Base-by-base conservation (phyloP, 2,888 invertebrate species). In the Drosophila siamana region DNA sequence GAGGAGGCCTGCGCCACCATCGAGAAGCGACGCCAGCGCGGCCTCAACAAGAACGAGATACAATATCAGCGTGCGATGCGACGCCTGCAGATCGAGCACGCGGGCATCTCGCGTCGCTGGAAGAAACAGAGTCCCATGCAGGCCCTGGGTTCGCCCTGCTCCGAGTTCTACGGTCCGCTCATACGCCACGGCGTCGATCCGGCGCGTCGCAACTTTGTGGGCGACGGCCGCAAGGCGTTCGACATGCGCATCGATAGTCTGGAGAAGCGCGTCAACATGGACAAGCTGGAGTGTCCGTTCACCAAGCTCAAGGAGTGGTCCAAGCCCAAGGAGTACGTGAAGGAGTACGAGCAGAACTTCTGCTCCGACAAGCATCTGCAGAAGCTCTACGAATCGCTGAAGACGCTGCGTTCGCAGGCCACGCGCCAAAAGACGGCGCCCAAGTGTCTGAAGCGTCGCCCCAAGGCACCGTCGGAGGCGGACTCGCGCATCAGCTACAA, bases 121-220 rank as follows among this genome's bases (percentile, higher is more conserved):
- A 89, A 90, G 8, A 91, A 91, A 47, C 90, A 91, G 15, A 93
- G 93, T 69, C 92, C 94, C 0, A 91, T 93, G 16, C 91, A 92
- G 1, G 93, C 93, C 0, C 93, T 94, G 13, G 91, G 91, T 0
- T 93, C 95, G 76, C 94, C 94, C 36, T 92, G 94, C 24, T 95
- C 95, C 0, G 94, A 95, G 70, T 88, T 95, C 24, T 94, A 94
- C 89, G 95, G 94, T 0, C 95, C 95, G 0, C 90, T 94, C 28
- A 93, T 94, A 51, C 90, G 95, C 30, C 93, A 94, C 84, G 95
- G 95, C 0, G 94, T 94, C 78, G 94, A 95, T 93, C 94, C 95
- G 1, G 93, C 94, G 67, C 93, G 94, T 46, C 92, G 94, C 71
- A 95, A 95, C 75, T 94, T 88, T 54, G 72, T 80, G 2, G 87